Percentiles rank a stretch among this genome's conserved stretches.
phyloP scores from a whole-genome alignment of 2,113 vertebrate species.

The Scomber japonicus region DNA sequence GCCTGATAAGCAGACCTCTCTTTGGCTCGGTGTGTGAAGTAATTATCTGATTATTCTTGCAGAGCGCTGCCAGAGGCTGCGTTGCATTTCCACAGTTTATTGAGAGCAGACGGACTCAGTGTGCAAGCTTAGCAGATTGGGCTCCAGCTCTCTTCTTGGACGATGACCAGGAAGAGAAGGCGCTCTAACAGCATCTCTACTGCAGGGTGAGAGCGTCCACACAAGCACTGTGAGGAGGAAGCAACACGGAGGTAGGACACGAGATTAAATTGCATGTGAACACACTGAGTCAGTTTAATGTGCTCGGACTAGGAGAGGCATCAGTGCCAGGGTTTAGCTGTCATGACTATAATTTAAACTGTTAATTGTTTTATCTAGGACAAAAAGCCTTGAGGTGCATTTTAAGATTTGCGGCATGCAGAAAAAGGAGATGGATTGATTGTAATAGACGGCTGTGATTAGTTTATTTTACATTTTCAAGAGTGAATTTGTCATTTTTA shows the following conservation, averaged over 20 bases:
- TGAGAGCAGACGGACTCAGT: conserved; percentile 42
- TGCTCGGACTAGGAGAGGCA: not conserved
- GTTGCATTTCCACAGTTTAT: conserved; percentile 60
- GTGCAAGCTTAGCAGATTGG: conserved; percentile 70
- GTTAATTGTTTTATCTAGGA: too few species aligned
- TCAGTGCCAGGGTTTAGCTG: not conserved
- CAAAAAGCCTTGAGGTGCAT: too few species aligned
- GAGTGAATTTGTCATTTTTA: too few species aligned
- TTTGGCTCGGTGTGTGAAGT: conserved; percentile 56
- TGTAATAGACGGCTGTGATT: too few species aligned
- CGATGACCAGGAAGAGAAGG: conserved; percentile 30
- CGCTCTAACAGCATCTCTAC: not conserved
- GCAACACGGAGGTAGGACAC: conserved; percentile 40
- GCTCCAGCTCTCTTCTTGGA: conserved; percentile 49
- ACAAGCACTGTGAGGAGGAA: not conserved
- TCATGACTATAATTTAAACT: too few species aligned
- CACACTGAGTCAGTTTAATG: not conserved
- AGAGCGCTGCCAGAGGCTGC: conserved; percentile 61
- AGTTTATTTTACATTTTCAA: too few species aligned
- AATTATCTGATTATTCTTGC: conserved; percentile 71
- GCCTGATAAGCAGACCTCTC: conserved; percentile 40
- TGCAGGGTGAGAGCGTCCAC: conserved; percentile 29
- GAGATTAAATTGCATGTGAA: too few species aligned
- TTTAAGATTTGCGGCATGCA: too few species aligned
- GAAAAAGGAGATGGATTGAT: too few species aligned